Base-by-base conservation (phyloP, 2,113 vertebrate species). In the Serilophus lunatus region DNA sequence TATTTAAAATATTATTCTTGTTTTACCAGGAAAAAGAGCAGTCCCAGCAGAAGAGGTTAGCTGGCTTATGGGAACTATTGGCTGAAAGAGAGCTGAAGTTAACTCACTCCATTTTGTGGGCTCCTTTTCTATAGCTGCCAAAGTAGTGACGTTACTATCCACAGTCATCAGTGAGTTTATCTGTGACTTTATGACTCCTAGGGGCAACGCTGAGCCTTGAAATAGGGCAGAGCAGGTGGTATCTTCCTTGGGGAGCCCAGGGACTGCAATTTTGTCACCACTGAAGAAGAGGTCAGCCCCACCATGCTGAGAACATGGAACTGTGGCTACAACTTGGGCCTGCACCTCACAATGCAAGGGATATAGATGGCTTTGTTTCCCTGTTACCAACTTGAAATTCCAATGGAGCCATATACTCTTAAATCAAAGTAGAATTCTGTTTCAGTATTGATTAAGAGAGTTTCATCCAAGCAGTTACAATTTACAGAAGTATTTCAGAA, bases 261-360 rank as follows among this genome's bases (percentile, higher is more conserved):
- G 35, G 8, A 5, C 25, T 57, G 31, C 1, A 1, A 31, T 49
- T 2, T 0, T 19, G 26, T 40, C 7, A 12, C n/a, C 33, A 51
- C 31, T 13, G 29, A 49, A 36, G 29, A 49, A 36, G 16, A 26
- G 13, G 59, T 82, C 26, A 44, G 19, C 14, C 33, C 54, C 38
- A 31, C 11, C 69, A 28, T 1, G 1, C 23, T 72, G 51, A 33
- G 45, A 68, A 25, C 8, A 3, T 5, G 29, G 42, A 51, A 28
- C 25, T 18, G 26, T 5, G 6, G 35, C 70, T 42, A n/a, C n/a
- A 64, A 17, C 38, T 63, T 38, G 59, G 36, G 24, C 35, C 59
- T 61, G 59, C 17, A 61, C 59, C 35, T 61, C 36, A 38, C 18
- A 35, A 26, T 60, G 35, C 24, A 61, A 38, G 59, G 35, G 59